Evolutionary conservation across 2,888 invertebrate species (phyloP).

Genomic region (Tachina grossa): DNA sequence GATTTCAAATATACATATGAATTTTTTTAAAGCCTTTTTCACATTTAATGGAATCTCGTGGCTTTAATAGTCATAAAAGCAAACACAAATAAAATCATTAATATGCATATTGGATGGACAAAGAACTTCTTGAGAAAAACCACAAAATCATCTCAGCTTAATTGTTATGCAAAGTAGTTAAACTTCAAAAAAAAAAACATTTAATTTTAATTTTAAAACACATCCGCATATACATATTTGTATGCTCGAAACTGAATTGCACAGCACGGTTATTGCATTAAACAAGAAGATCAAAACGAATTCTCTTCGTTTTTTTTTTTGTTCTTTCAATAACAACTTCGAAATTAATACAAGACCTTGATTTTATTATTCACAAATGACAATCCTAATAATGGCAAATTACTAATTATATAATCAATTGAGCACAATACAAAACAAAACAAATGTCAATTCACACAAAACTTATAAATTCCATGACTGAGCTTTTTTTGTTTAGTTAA

Average conservation of each 20-base stretch:
- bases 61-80: not conserved
- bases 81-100: not conserved
- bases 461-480: slow-evolving; percentile 30
- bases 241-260: not conserved
- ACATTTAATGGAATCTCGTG: not conserved
- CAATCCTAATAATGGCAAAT: slow-evolving; percentile 46
- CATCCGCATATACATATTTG: not conserved
- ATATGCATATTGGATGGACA: not conserved
- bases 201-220: slow-evolving; percentile 16
- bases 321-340: not conserved
- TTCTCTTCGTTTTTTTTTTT: not conserved
- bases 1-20: not conserved
- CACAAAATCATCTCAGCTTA: slow-evolving; percentile 28
- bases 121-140: slow-evolving; percentile 25
- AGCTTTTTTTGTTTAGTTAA: slow-evolving; percentile 3
- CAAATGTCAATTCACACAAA: slow-evolving; percentile 15
- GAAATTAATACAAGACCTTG: slow-evolving; percentile 52
- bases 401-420: slow-evolving; percentile 47
- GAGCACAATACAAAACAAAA: not conserved
- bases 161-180: slow-evolving; percentile 42
- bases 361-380: slow-evolving; percentile 53
- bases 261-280: slow-evolving; percentile 58
- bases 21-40: not conserved
- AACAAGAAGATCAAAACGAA: slow-evolving; percentile 14
- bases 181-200: not conserved